Conservation (phyloP, 2,113 vertebrate genomes). For the Drymodes brunneopygia region DNA sequence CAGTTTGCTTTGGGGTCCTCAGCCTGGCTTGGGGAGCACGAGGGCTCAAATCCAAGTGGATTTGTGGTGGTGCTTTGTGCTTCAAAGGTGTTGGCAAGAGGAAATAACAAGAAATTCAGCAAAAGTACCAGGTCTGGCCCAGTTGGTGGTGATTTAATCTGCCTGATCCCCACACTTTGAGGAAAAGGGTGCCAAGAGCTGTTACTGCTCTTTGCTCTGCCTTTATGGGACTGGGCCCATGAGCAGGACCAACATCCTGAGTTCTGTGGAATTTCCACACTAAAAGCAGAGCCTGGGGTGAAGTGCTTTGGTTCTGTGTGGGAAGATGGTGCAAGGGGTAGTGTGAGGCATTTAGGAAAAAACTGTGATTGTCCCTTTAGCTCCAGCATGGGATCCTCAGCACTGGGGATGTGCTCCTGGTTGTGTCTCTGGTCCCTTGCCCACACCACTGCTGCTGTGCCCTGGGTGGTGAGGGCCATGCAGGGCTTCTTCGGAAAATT, state of each 20-base stretch:
- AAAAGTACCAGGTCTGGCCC: fast-evolving
- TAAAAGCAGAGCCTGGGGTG: background rate
- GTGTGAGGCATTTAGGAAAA: background rate
- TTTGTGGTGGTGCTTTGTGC: background rate
- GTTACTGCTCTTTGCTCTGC: background rate
- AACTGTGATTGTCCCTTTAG: background rate
- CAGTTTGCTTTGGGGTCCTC: background rate
- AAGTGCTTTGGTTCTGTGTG: fast-evolving
- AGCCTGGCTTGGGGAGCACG: background rate
- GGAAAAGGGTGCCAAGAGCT: background rate
- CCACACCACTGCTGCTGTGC: background rate
- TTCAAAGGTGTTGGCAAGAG: background rate
- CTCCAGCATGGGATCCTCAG: background rate
- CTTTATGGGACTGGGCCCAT: fast-evolving
- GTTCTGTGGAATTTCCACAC: background rate
- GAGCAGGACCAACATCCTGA: fast-evolving
- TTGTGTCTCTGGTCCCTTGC: background rate
- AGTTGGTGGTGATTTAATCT: background rate
- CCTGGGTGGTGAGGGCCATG: background rate
- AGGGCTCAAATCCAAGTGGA: fast-evolving
- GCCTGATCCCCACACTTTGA: background rate
- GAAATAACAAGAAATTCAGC: background rate
- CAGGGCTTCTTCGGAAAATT: background rate
- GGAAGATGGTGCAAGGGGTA: background rate
- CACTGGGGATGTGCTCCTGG: fast-evolving